Base-by-base conservation (phyloP, 2,888 invertebrate genomes). In the Autographa pulchrina region DNA sequence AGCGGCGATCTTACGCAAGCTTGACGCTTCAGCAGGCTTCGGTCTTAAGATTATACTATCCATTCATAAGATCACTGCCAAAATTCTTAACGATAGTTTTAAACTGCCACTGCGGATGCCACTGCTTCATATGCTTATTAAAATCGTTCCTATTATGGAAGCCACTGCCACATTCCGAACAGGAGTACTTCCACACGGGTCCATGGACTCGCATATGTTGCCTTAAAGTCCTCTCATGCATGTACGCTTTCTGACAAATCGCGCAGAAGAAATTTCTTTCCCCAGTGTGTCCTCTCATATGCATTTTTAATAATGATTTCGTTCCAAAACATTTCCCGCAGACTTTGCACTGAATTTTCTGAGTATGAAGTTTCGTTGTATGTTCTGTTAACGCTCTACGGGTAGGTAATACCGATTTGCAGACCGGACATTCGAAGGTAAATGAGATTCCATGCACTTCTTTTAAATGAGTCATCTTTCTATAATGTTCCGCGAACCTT, bases 291-390 rank as follows among this genome's bases (percentile, higher is more conserved):
- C 94, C 93, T 38, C 94, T 83, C 83, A 85, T 84, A 74, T 96
- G 96, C 92, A 94, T 93, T 71, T 94, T 94, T 58, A 96, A 62
- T 61, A 94, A 78, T 0, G 94, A 93, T 32, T 86, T 84, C 0
- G 95, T 95, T 0, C 93, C 95, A 59, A 94, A 96, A 78, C 94
- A 95, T 70, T 95, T 96, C 0, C 91, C 92, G 63, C 96, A 96
- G 0, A 92, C 85, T 74, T 92, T 92, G 66, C 96, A 96, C 62
- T 94, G 93, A 0, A 93, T 94, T 68, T 91, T 94, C 65, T 92
- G 92, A 0, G 94, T 95, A 65, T 95, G 96, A 0, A 89, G 80
- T 54, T 93, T 95, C 0, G 94, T 94, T 0, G 93, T 95, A 48
- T 95, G 95, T 68, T 95, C 94, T 0, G 95, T 95, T 1, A 95